Evolutionary conservation across 2,888 invertebrate species (phyloP).

Genomic region (Diplolepis rosae): DNA sequence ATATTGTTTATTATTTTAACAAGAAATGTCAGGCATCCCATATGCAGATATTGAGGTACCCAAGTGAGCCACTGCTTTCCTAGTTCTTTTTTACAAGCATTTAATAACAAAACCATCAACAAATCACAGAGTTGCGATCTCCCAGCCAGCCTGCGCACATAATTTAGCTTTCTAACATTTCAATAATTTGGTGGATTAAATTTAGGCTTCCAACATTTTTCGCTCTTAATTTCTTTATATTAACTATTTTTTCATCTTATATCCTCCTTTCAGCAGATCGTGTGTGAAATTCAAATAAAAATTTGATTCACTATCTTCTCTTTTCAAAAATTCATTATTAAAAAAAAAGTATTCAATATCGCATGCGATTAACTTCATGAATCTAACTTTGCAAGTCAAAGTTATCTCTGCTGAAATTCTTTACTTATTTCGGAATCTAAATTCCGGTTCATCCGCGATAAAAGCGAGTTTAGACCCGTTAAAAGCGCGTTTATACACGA

Average conservation of each 20-base stretch:
- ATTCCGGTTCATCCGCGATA: background rate
- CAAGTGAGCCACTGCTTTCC: conserved; percentile 34
- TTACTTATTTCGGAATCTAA: background rate
- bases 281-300: background rate
- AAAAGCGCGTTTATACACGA: background rate
- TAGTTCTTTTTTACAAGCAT: conserved; percentile 40
- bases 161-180: conserved; percentile 35
- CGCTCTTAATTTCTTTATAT: conserved; percentile 11
- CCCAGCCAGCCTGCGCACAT: conserved; percentile 15
- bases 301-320: background rate
- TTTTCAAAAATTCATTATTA: conserved; percentile 4
- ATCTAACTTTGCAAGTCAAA: background rate
- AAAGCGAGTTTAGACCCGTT: background rate
- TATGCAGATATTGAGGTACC: conserved; percentile 15
- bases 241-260: conserved; percentile 31
- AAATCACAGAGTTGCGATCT: conserved; percentile 45
- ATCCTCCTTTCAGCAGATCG: conserved; percentile 30
- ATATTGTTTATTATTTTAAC: conserved; percentile 39
- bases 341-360: background rate
- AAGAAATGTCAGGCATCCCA: conserved; percentile 46
- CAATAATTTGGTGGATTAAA: conserved; percentile 31
- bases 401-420: conserved; percentile 19
- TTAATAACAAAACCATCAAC: conserved; percentile 64
- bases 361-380: background rate
- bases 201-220: conserved; percentile 37